A percentile compares a stretch with the other conserved stretches of the same genome.
These are phyloP conservation scores for Campylomormyrus tamandua DNA, from an alignment of 2,113 vertebrate species.

Conservation along the genomic window DNA sequence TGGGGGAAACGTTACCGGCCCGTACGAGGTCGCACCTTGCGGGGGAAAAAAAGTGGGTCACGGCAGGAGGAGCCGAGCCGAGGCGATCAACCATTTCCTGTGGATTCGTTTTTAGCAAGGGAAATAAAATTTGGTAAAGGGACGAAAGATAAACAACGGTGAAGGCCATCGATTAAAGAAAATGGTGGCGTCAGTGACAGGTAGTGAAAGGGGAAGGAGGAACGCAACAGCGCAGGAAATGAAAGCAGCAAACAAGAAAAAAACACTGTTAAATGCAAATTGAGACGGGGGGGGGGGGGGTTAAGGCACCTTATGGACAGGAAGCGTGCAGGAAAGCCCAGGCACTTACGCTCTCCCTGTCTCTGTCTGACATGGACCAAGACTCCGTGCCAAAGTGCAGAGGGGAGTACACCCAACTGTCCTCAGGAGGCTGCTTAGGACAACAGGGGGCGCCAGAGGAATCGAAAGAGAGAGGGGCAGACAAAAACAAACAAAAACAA, in stretches of 20 bases:
- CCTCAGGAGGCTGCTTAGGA: slow-evolving; percentile 85
- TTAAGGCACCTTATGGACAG: slow-evolving; percentile 19
- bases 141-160: background rate
- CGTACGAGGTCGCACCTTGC: background rate
- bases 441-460: slow-evolving; percentile 74
- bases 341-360: slow-evolving; percentile 95
- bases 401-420: slow-evolving; percentile 98
- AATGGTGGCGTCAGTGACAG: background rate
- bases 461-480: slow-evolving; percentile 38
- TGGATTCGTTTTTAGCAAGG: background rate
- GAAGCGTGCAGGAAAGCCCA: slow-evolving; percentile 27
- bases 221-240: slow-evolving; percentile 1
- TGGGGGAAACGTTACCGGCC: background rate
- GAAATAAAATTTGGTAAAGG: background rate
- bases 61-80: background rate
- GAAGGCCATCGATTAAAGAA: background rate
- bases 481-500: slow-evolving; percentile 51
- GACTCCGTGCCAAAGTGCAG: slow-evolving; percentile 90
- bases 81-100: background rate
- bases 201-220: background rate
- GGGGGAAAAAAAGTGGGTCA: background rate
- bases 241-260: slow-evolving; percentile 16
- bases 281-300: slow-evolving; percentile 21
- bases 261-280: background rate
- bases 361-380: slow-evolving; percentile 82